phyloP scores from a whole-genome alignment of 1,140 invertebrate genomes.

The Aplysia californica region DNA sequence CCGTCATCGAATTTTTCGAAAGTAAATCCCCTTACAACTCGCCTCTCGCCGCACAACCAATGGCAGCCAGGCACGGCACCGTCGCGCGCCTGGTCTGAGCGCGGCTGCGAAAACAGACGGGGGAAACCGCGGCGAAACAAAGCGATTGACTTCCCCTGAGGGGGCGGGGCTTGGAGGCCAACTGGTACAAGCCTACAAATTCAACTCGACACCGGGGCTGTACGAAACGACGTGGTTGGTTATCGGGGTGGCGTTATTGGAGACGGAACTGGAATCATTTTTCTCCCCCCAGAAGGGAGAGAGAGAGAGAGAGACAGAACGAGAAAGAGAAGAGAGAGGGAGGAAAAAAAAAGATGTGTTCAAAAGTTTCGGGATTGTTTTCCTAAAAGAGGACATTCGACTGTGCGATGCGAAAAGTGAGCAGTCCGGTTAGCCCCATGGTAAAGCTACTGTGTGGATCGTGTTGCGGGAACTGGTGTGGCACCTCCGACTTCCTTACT shows the following conservation, averaged over 20 bases:
- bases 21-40: background rate
- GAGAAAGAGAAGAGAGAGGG: too few relatives aligned
- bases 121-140: constrained; percentile 1
- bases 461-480: background rate
- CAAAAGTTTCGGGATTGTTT: constrained; percentile 7
- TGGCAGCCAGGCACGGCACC: background rate
- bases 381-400: constrained; percentile 7
- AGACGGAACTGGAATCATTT: background rate
- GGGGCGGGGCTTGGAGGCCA: background rate
- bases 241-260: constrained; percentile 3
- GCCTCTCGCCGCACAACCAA: background rate
- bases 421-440: background rate
- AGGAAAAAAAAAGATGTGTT: constrained; percentile 9
- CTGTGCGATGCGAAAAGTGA: constrained; percentile 1
- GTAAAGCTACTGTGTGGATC: constrained; percentile 3
- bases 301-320: too few relatives aligned
- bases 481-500: background rate
- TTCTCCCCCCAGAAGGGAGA: background rate
- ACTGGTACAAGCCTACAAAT: background rate
- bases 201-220: constrained; percentile 2
- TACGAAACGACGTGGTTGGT: background rate
- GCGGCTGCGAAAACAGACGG: background rate
- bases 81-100: background rate
- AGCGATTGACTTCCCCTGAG: background rate
- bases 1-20: constrained; percentile 1